phyloP scores from a whole-genome alignment of 64 coral and sea anemone species.

The Orbicella faveolata region DNA sequence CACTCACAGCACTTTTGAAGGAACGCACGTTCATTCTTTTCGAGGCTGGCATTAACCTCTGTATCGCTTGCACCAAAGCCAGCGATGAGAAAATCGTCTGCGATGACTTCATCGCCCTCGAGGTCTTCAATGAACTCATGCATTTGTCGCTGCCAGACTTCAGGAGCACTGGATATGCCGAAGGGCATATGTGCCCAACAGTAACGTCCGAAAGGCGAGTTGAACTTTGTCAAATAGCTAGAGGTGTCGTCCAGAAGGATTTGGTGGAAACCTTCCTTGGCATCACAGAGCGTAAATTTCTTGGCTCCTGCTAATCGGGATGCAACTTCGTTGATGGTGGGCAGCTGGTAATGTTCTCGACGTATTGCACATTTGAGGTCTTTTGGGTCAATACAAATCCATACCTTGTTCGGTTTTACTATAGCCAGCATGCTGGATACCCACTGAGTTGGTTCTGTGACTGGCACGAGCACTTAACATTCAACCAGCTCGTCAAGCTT shows the following conservation, averaged over 20 bases:
- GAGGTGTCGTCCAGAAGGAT: constrained; percentile 19
- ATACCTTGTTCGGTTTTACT: too few relatives aligned
- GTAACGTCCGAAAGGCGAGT: constrained; percentile 8
- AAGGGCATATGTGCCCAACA: constrained; percentile 18
- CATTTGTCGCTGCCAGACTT: not conserved
- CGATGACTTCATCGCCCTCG: not conserved
- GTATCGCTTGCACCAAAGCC: too few relatives aligned
- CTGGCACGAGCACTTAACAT: constrained; percentile 26
- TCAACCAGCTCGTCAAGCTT: constrained; percentile 39
- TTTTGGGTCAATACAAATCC: too few relatives aligned
- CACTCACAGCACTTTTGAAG: too few relatives aligned
- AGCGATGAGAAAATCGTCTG: too few relatives aligned
- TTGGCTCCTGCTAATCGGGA: constrained; percentile 8
- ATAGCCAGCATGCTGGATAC: constrained; percentile 55
- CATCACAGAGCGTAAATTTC: constrained; percentile 39
- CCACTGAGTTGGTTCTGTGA: constrained; percentile 33
- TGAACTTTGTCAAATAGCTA: constrained; percentile 12
- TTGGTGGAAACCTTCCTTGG: not conserved
- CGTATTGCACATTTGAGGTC: too few relatives aligned
- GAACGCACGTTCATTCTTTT: too few relatives aligned
- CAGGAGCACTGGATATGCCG: not conserved
- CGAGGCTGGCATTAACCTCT: too few relatives aligned
- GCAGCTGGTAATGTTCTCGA: too few relatives aligned
- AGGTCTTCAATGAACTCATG: constrained; percentile 18
- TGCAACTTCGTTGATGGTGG: constrained; percentile 26